Evolutionary conservation across 2,888 invertebrate genomes (phyloP).

Genomic region (Sinelater perroti): DNA sequence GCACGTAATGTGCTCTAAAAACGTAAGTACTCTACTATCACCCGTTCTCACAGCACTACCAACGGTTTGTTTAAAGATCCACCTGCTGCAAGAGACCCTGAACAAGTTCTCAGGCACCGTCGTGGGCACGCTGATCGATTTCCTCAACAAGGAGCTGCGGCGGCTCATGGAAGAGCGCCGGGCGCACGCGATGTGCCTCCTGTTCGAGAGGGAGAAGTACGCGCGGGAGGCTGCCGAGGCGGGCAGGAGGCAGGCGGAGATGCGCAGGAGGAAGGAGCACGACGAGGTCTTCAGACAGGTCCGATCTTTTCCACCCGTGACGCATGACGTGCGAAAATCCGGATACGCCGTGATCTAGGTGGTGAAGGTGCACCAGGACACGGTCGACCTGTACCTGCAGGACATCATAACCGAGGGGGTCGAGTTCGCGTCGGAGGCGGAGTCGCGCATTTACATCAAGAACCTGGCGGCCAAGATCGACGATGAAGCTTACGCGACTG

Average conservation of each 20-base stretch:
- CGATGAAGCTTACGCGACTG: slow-evolving; percentile 50
- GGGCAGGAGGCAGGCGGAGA: slow-evolving; percentile 79
- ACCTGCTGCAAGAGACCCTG: slow-evolving; percentile 69
- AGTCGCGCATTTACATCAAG: slow-evolving; percentile 65
- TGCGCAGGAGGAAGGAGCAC: slow-evolving; percentile 74
- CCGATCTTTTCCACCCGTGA: no score
- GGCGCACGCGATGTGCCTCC: slow-evolving; percentile 79
- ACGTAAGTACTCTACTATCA: slow-evolving; percentile 17
- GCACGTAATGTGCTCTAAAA: slow-evolving; percentile 41
- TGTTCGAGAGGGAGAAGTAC: slow-evolving; percentile 80
- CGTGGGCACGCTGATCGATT: slow-evolving; percentile 76
- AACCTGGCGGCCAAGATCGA: slow-evolving; percentile 67
- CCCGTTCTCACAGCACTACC: neutral
- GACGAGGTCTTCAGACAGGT: slow-evolving; percentile 83
- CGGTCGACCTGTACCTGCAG: slow-evolving; percentile 70
- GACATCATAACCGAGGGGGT: slow-evolving; percentile 70
- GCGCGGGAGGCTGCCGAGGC: slow-evolving; percentile 83
- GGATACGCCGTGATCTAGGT: slow-evolving; percentile 53
- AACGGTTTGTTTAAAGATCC: neutral
- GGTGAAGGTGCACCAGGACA: slow-evolving; percentile 68
- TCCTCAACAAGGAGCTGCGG: slow-evolving; percentile 79
- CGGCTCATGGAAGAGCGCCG: slow-evolving; percentile 80
- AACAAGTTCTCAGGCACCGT: slow-evolving; percentile 77
- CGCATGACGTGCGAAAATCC: no score
- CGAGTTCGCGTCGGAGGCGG: slow-evolving; percentile 65